Evolutionary conservation across 2,888 invertebrate species (phyloP).

Genomic region (Drosophila falleni): DNA sequence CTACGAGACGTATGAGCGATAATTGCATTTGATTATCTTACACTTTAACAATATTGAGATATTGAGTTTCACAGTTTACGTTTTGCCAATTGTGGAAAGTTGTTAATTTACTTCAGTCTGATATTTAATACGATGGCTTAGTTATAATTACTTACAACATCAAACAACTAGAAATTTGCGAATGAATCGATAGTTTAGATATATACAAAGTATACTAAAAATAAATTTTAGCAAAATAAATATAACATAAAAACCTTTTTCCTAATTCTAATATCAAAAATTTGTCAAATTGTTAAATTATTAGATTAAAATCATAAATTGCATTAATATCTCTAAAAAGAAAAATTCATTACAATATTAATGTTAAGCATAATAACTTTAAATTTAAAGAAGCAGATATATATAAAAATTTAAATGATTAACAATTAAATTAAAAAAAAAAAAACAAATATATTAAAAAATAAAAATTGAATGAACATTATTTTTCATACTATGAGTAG

Average conservation of each 20-base stretch:
- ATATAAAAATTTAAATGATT: no score
- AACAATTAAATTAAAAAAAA: neutral
- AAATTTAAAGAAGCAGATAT: neutral
- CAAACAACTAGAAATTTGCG: neutral
- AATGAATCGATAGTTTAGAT: no score
- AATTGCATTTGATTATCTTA: constrained; percentile 8
- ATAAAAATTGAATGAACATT: neutral
- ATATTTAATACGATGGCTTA: neutral
- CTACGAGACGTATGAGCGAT: constrained; percentile 22
- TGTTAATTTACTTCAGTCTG: neutral
- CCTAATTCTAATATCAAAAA: no score
- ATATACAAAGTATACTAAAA: no score
- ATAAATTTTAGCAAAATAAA: neutral
- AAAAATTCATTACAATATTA: no score
- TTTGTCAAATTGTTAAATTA: no score
- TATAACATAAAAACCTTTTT: no score
- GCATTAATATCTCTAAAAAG: no score
- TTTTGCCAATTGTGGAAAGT: neutral
- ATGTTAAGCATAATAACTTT: no score
- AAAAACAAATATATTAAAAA: no score
- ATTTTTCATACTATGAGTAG: neutral
- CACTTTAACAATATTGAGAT: neutral
- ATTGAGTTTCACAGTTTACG: neutral
- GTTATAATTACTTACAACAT: neutral
- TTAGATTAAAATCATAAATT: no score